Evolutionary conservation across 2,888 invertebrate species (phyloP).

Genomic region (Branchellion lobata): DNA sequence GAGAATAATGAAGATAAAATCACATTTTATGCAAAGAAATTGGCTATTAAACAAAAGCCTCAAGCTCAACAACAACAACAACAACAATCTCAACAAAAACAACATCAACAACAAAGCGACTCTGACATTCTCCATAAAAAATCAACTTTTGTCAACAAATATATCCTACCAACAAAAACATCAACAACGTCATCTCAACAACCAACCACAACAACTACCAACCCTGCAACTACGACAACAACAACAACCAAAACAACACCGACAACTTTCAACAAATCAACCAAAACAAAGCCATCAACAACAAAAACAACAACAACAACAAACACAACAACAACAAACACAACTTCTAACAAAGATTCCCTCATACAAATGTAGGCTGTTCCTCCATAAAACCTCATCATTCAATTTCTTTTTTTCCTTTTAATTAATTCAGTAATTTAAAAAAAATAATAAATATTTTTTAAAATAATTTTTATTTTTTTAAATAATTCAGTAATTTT

Average conservation of each 20-base stretch:
- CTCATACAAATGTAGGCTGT: background rate
- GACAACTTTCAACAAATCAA: slow-evolving; percentile 5
- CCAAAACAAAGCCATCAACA: background rate
- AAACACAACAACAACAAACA: background rate
- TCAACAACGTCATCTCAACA: background rate
- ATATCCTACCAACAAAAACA: background rate
- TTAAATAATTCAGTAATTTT: too few species aligned
- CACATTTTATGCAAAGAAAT: background rate
- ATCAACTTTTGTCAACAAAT: background rate
- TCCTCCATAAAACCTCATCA: background rate
- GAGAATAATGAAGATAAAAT: background rate
- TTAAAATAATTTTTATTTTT: too few species aligned
- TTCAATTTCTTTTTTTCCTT: background rate
- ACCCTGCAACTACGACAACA: background rate
- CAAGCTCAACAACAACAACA: slow-evolving; percentile 2
- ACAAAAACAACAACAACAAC: background rate
- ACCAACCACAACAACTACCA: slow-evolving; percentile 1
- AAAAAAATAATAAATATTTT: too few species aligned
- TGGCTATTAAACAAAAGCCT: background rate
- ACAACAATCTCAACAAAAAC: background rate
- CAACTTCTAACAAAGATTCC: background rate
- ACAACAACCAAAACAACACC: slow-evolving; percentile 7
- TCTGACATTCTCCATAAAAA: background rate
- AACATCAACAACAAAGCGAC: background rate
- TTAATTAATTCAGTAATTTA: background rate